Percentiles rank a stretch among this genome's conserved stretches.
Conservation (phyloP, 1,140 invertebrate species). For the Thaumatotibia leucotreta region DNA sequence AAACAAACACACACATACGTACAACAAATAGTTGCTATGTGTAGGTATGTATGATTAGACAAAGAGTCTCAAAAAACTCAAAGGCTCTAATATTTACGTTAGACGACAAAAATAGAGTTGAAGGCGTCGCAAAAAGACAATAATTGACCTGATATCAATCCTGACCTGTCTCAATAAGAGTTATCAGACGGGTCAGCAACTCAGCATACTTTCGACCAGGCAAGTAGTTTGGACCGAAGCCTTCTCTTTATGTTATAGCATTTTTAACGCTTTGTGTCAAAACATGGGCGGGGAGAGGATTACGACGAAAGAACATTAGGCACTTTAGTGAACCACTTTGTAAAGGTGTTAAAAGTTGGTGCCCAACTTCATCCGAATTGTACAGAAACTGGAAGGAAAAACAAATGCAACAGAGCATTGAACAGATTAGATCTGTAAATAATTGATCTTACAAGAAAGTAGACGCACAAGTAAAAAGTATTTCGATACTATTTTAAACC, state of each 20-base stretch:
- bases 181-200: constrained; percentile 11
- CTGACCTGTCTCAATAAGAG: constrained; percentile 11
- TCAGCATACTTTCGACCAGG: not conserved
- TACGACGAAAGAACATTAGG: constrained; percentile 2
- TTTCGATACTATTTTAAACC: no score
- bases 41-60: no score
- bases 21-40: no score
- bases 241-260: constrained; percentile 3
- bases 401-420: not conserved
- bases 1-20: no score
- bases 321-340: constrained; percentile 11
- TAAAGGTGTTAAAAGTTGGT: not conserved
- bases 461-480: no score
- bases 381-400: not conserved
- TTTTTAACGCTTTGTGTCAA: constrained; percentile 1
- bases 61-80: not conserved
- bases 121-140: constrained; percentile 2
- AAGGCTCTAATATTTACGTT: not conserved
- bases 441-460: no score
- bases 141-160: not conserved
- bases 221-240: not conserved
- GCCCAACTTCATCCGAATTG: not conserved
- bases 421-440: not conserved
- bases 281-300: constrained; percentile 1
- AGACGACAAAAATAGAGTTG: not conserved